A percentile compares a stretch with the other conserved stretches of the same genome.
Conservation (phyloP, 2,888 invertebrate genomes). For the Ormyrus pomaceus region DNA sequence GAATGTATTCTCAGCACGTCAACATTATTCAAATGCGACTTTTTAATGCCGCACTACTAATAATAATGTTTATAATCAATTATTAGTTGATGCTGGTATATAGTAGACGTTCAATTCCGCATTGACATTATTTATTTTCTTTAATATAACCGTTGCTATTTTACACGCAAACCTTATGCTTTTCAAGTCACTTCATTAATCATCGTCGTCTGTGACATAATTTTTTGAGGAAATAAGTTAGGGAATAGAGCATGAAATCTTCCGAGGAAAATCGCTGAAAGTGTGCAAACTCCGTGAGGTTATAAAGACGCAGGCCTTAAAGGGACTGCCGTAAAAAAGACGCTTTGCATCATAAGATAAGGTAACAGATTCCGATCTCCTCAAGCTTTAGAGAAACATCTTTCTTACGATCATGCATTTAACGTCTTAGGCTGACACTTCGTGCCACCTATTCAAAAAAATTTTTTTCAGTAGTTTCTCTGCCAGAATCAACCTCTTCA, state of each 20-base stretch:
- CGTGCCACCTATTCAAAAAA: conserved; percentile 42
- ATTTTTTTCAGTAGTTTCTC: conserved; percentile 31
- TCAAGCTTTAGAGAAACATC: conserved; percentile 45
- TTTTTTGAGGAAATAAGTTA: conserved; percentile 26
- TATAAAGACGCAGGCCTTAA: conserved; percentile 66
- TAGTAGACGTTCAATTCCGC: too few species aligned
- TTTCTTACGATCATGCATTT: conserved; percentile 46
- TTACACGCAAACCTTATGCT: too few species aligned
- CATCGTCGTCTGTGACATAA: background rate
- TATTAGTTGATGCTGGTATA: too few species aligned
- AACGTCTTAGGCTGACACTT: conserved; percentile 39
- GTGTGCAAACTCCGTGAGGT: conserved; percentile 63
- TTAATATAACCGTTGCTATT: too few species aligned
- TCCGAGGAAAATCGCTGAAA: conserved; percentile 53
- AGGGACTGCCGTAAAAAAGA: conserved; percentile 68
- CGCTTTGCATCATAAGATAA: conserved; percentile 61
- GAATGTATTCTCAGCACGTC: too few species aligned
- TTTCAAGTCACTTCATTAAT: too few species aligned
- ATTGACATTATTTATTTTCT: too few species aligned
- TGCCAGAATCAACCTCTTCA: background rate
- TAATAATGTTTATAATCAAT: too few species aligned
- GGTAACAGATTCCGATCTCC: conserved; percentile 54
- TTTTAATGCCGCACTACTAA: too few species aligned
- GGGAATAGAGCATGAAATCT: conserved; percentile 24
- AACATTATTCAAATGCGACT: too few species aligned